phyloP scores from a whole-genome alignment of 2,888 invertebrate species.

The Apodemia hepburni region DNA sequence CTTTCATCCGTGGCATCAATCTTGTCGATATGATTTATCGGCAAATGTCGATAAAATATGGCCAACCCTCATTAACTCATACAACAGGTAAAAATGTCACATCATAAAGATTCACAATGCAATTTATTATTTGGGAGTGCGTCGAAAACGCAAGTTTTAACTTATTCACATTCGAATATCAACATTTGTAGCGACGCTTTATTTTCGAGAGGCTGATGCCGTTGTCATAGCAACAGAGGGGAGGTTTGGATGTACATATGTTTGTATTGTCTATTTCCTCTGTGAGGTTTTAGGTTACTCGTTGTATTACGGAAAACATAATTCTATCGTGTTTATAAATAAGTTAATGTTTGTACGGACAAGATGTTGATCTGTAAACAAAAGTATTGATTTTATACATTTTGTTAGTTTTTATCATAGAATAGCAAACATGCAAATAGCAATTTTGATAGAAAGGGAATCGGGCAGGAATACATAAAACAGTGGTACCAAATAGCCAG shows the following conservation, averaged over 20 bases:
- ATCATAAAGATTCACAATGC: conserved; percentile 28
- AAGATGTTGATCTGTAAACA: too few relatives aligned
- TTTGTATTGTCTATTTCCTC: conserved; percentile 27
- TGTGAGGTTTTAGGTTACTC: conserved; percentile 17
- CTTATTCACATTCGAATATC: conserved; percentile 30
- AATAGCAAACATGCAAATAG: too few relatives aligned
- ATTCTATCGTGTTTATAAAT: background rate
- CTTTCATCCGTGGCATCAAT: conserved; percentile 59
- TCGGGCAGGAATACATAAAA: too few relatives aligned
- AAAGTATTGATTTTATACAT: too few relatives aligned
- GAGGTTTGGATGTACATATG: conserved; percentile 41
- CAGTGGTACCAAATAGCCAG: too few relatives aligned
- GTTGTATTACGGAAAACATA: conserved; percentile 10
- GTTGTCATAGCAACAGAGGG: conserved; percentile 51
- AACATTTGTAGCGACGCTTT: conserved; percentile 30
- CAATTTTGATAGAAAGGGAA: too few relatives aligned
- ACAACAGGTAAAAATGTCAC: conserved; percentile 45
- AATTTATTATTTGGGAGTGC: conserved; percentile 28
- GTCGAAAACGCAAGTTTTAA: conserved; percentile 27
- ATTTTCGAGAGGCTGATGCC: conserved; percentile 41
- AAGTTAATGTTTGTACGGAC: background rate
- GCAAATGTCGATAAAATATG: conserved; percentile 51
- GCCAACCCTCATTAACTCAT: conserved; percentile 49
- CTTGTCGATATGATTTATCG: conserved; percentile 64
- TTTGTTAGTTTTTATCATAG: background rate